phyloP scores from a whole-genome alignment of 2,888 invertebrate species.

The Schrankia costaestrigalis region DNA sequence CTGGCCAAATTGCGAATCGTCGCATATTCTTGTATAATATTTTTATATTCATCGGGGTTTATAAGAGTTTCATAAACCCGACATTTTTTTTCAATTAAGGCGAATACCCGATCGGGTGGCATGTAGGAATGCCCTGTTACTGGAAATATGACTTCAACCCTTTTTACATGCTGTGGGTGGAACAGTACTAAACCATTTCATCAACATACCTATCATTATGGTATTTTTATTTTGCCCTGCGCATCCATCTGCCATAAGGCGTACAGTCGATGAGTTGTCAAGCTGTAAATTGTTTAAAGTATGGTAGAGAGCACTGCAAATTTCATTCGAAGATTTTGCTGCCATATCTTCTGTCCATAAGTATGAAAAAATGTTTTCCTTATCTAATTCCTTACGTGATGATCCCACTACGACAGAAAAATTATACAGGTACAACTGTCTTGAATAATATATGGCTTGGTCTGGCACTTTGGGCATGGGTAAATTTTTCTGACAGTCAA shows the following conservation, averaged over 20 bases:
- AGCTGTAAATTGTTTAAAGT: conserved; percentile 7
- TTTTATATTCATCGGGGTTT: conserved; percentile 17
- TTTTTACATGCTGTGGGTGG: conserved; percentile 3
- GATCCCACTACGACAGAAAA: conserved; percentile 38
- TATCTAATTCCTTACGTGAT: conserved; percentile 27
- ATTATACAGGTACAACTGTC: conserved; percentile 40
- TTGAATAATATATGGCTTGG: conserved; percentile 40
- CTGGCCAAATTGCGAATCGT: conserved; percentile 13
- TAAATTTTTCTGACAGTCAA: conserved; percentile 24
- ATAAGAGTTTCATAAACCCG: conserved; percentile 16
- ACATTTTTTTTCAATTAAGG: conserved; percentile 12
- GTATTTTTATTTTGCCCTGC: conserved; percentile 20
- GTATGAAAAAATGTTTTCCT: conserved; percentile 31
- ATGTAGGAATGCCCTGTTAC: conserved; percentile 13
- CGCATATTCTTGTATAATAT: conserved; percentile 18
- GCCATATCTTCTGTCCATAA: conserved; percentile 21
- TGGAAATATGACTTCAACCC: conserved; percentile 12
- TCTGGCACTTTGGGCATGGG: conserved; percentile 36
- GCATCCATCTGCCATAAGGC: conserved; percentile 20
- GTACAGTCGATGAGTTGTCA: conserved; percentile 8
- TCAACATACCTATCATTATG: conserved; percentile 10
- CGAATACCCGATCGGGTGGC: conserved; percentile 13
- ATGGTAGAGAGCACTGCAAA: conserved; percentile 8
- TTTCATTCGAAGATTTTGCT: conserved; percentile 10
- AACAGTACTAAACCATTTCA: conserved; percentile 5